These are phyloP conservation scores for Eucriotettix oculatus DNA, from an alignment of 2,888 invertebrate species.

Conservation along the genomic window DNA sequence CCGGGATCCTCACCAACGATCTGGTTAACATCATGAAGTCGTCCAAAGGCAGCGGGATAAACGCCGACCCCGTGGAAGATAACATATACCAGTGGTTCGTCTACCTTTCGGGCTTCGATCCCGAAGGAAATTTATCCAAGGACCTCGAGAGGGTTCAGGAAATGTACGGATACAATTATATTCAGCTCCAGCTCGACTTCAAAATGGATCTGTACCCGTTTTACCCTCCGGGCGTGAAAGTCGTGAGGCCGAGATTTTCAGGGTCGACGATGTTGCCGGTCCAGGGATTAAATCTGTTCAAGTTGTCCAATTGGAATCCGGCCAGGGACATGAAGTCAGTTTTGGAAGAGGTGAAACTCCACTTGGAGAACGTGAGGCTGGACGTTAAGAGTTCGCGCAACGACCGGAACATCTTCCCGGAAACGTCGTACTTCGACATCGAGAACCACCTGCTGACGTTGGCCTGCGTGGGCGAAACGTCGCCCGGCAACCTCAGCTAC, in stretches of 20 bases:
- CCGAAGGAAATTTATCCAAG: conserved; percentile 14
- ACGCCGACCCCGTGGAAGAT: conserved; percentile 22
- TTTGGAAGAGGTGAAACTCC: conserved; percentile 21
- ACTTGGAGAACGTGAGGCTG: conserved; percentile 20
- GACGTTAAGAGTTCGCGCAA: conserved; percentile 20
- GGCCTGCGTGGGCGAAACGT: conserved; percentile 18
- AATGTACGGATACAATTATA: conserved; percentile 21
- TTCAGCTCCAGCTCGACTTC: conserved; percentile 24
- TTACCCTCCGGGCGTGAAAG: conserved; percentile 23
- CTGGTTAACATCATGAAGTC: conserved; percentile 21
- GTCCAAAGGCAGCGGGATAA: conserved; percentile 18
- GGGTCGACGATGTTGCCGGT: conserved; percentile 16
- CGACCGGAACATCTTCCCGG: conserved; percentile 18
- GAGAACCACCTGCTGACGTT: conserved; percentile 22
- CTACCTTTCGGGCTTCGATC: conserved; percentile 19
- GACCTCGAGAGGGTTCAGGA: conserved; percentile 19
- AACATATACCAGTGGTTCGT: conserved; percentile 24
- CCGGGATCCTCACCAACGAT: conserved; percentile 24
- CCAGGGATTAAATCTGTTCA: conserved; percentile 20
- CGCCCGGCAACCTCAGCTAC: conserved; percentile 1
- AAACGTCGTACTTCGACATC: conserved; percentile 21
- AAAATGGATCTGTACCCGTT: conserved; percentile 25
- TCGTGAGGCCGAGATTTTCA: conserved; percentile 22
- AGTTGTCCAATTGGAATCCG: conserved; percentile 24
- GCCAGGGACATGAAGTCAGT: conserved; percentile 22